Conservation (phyloP, 2,888 invertebrate genomes). For the Dicyrtoma fusca region DNA sequence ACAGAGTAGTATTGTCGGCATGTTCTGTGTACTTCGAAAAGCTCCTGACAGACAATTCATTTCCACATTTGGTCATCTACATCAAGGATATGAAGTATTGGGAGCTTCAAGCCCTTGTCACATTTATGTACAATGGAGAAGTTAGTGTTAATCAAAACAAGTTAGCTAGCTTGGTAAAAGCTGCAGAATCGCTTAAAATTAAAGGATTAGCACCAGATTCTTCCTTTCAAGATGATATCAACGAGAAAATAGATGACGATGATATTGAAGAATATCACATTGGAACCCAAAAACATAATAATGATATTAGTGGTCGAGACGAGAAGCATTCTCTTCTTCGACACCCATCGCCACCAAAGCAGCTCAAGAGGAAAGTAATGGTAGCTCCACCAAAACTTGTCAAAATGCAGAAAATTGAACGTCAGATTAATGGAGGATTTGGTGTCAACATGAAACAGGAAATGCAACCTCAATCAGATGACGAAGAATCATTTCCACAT, state of each 20-base stretch:
- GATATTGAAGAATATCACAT: conserved; percentile 45
- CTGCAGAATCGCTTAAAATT: conserved; percentile 81
- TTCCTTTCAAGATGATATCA: conserved; percentile 36
- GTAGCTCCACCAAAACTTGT: conserved; percentile 49
- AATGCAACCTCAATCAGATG: conserved; percentile 35
- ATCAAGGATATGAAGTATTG: conserved; percentile 82
- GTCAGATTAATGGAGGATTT: conserved; percentile 38
- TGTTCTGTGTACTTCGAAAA: conserved; percentile 83
- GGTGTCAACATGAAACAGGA: conserved; percentile 34
- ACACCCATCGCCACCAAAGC: conserved; percentile 3
- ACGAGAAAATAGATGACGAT: conserved; percentile 44
- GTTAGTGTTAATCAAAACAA: conserved; percentile 85
- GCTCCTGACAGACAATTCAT: conserved; percentile 71
- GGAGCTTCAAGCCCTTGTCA: conserved; percentile 82
- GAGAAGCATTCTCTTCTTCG: conserved; percentile 33
- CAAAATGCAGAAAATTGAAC: conserved; percentile 52
- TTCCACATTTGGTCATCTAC: conserved; percentile 79
- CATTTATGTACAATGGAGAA: conserved; percentile 89
- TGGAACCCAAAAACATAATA: conserved; percentile 24
- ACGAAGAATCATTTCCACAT: conserved; percentile 34
- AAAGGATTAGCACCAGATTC: conserved; percentile 66
- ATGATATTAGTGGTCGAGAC: conserved; percentile 18
- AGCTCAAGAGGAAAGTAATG: conserved; percentile 35
- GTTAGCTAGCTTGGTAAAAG: conserved; percentile 76
- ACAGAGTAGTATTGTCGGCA: conserved; percentile 72